Percentiles rank a stretch among this genome's conserved stretches.
Conservation (phyloP, 1,140 invertebrate genomes). For the Zaprionus ornatus region DNA sequence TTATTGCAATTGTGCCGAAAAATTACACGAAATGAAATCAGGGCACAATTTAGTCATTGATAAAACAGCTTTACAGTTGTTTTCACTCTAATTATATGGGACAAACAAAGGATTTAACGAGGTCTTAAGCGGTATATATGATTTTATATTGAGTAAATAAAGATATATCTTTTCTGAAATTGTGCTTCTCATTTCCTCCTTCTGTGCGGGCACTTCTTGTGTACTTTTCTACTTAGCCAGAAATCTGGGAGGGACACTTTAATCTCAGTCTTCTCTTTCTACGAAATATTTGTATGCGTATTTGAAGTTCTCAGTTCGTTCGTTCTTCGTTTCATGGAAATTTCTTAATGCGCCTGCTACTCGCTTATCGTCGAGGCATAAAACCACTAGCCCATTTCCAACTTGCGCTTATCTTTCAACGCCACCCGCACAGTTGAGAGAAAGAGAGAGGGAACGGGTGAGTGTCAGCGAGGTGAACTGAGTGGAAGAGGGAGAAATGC, state of each 20-base stretch:
- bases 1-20: neutral
- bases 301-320: slow-evolving; percentile 29
- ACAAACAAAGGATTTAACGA: neutral
- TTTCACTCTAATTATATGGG: neutral
- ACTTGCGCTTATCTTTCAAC: slow-evolving; percentile 55
- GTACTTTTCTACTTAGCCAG: slow-evolving; percentile 20
- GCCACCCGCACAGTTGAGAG: slow-evolving; percentile 8
- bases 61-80: slow-evolving; percentile 4
- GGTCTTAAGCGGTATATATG: neutral
- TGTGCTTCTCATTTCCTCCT: neutral
- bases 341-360: slow-evolving; percentile 32
- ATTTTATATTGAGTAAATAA: neutral
- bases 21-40: neutral
- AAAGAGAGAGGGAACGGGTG: neutral
- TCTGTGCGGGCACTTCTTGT: neutral
- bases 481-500: neutral
- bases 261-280: slow-evolving; percentile 15
- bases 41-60: neutral
- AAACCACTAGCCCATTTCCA: slow-evolving; percentile 50
- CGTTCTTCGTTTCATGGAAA: slow-evolving; percentile 61
- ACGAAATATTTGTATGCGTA: slow-evolving; percentile 9
- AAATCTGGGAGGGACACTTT: slow-evolving; percentile 19
- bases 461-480: slow-evolving; percentile 1
- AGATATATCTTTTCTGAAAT: neutral
- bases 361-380: slow-evolving; percentile 50